Evolutionary conservation across 2,888 invertebrate genomes (phyloP).

Genomic region (Acanthacorydalis orientalis): DNA sequence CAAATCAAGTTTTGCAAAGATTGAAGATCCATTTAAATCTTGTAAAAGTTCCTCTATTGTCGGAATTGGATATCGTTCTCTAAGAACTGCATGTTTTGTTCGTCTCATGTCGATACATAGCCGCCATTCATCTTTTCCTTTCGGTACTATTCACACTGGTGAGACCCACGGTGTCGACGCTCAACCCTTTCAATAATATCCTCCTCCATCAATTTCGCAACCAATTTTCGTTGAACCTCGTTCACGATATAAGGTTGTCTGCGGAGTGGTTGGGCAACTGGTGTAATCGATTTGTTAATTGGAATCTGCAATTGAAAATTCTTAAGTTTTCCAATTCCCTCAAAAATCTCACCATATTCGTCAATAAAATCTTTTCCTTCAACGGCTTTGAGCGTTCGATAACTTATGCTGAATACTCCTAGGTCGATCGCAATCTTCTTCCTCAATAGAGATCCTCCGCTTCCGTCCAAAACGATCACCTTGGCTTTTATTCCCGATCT

Average conservation of each 20-base stretch:
- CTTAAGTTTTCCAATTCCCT: slow-evolving; percentile 8
- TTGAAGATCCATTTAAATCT: no score
- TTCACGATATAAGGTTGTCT: slow-evolving; percentile 8
- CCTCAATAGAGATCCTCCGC: not conserved
- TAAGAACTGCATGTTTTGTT: slow-evolving; percentile 11
- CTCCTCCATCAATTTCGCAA: slow-evolving; percentile 6
- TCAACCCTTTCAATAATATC: slow-evolving; percentile 10
- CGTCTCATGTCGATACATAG: slow-evolving; percentile 14
- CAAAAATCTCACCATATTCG: slow-evolving; percentile 3
- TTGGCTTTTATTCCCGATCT: not conserved
- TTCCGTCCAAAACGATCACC: not conserved
- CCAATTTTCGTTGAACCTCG: slow-evolving; percentile 6
- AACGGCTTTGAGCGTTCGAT: not conserved
- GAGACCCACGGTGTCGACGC: slow-evolving; percentile 12
- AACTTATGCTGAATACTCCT: not conserved
- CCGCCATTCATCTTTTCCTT: slow-evolving; percentile 10
- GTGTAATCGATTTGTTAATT: slow-evolving; percentile 4
- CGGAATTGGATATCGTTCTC: slow-evolving; percentile 7
- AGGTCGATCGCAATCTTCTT: not conserved
- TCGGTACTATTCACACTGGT: slow-evolving; percentile 12
- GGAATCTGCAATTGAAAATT: slow-evolving; percentile 5
- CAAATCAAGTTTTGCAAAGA: slow-evolving; percentile 14
- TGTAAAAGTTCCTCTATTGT: not conserved
- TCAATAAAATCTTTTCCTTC: not conserved
- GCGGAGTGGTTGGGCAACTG: slow-evolving; percentile 9